A percentile compares a stretch with the other conserved stretches of the same genome.
Conservation (phyloP, 1,140 invertebrate genomes). For the Ceratosolen solmsi region DNA sequence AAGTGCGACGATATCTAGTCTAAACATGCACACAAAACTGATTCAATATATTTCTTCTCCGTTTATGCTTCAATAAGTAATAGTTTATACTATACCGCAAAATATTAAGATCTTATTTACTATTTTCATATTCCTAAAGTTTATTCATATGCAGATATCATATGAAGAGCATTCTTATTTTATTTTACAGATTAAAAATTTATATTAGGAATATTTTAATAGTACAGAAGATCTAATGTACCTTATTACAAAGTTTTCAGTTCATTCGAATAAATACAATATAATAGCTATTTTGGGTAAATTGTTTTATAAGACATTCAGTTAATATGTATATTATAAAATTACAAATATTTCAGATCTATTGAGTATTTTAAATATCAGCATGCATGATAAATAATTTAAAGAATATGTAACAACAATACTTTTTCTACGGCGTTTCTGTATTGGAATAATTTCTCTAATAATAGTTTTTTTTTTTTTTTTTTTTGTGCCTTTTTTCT, state of each 20-base stretch:
- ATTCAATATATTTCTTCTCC: conserved; percentile 17
- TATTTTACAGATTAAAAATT: background rate
- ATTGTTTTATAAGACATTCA: background rate
- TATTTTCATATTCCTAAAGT: background rate
- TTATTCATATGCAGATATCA: background rate
- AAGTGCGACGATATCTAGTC: conserved; percentile 23
- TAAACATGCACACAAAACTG: conserved; percentile 40
- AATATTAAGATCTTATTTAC: background rate
- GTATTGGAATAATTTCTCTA: background rate
- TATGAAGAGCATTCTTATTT: background rate
- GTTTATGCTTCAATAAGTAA: background rate
- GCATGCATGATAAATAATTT: conserved; percentile 9
- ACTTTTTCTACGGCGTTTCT: background rate
- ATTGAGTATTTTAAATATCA: background rate
- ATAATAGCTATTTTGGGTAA: background rate
- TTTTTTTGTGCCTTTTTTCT: no score
- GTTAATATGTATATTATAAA: background rate
- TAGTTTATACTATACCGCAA: background rate
- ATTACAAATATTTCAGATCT: background rate
- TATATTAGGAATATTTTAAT: background rate
- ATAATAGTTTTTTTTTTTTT: background rate
- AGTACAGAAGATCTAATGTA: background rate
- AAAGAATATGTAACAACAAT: background rate
- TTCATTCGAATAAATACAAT: background rate
- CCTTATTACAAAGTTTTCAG: background rate